Evolutionary conservation across 1,140 invertebrate genomes (phyloP), one percentile per base, ranked within the genome.

Genomic region (Ostrea edulis): DNA sequence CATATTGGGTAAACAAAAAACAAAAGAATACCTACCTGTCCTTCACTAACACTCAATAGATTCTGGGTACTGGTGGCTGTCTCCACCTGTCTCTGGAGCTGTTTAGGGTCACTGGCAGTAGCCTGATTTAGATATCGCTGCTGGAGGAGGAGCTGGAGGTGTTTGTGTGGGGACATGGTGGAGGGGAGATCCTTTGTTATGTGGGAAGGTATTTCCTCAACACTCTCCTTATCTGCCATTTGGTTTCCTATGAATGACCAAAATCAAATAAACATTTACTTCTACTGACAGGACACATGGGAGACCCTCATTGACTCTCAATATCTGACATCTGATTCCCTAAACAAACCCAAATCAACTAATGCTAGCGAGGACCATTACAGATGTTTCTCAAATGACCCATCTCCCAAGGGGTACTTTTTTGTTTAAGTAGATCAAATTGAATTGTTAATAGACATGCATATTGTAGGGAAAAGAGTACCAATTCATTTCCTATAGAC

Each of bases 71-170:
- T 52, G 22, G 82, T 22, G 12, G 82, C 82, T 8, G 82, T n/a
- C 22, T 83, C 82, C n/a, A 44, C 20, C 0, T 54, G 20, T 83
- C 44, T 54, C 11, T n/a, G 22, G 8, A 35, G 44, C 52, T 62
- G 55, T 62, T 54, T 83, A 44, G 52, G 82, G 17, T 53, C 82
- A 83, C 44, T 54, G 44, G n/a, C n/a, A n/a, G 82, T 54, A 2
- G 82, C 52, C n/a, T 88, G 90, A 22, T 88, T 84, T 51, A 90
- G 71, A 12, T 89, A 65, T 17, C 84, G 51, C 25, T 86, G 77
- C 25, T 89, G 87, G 12, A 90, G 53, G 4, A 88, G 54, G 22
- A 87, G 55, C 68, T 82, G 84, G n/a, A 82, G 20, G 35, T 87
- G 85, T 35, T 77, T 44, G 25, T 87, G 85, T 29, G 82, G 87